Conservation (phyloP, 2,113 vertebrate genomes). For the Corapipo altera region DNA sequence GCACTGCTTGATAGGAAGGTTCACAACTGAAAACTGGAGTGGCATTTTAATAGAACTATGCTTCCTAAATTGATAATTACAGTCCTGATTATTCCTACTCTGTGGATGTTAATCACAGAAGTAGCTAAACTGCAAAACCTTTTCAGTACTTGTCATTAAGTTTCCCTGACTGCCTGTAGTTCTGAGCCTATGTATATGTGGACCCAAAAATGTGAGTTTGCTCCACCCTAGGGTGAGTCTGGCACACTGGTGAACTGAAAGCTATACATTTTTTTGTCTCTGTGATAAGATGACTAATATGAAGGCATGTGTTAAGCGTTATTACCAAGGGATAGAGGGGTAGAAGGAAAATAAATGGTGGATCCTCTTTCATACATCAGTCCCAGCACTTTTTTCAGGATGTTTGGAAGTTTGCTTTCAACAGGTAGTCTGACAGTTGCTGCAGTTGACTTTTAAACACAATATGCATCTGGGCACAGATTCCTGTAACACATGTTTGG, state of each 20-base stretch:
- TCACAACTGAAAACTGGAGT: neutral
- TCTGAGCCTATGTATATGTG: neutral
- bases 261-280: neutral
- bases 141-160: neutral
- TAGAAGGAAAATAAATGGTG: neutral
- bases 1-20: neutral
- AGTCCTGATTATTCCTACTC: neutral
- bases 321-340: neutral
- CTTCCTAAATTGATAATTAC: neutral
- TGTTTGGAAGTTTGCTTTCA: neutral
- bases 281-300: neutral
- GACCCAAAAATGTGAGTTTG: neutral
- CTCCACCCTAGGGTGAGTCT: neutral
- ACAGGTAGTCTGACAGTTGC: neutral
- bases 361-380: neutral
- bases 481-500: neutral
- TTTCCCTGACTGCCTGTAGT: neutral
- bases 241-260: neutral
- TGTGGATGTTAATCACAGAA: neutral
- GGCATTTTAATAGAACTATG: neutral
- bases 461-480: neutral
- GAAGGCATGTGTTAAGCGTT: neutral
- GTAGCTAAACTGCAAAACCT: neutral
- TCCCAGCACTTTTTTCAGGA: neutral
- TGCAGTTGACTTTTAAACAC: neutral